Evolutionary conservation across 2,797 vertebrate genomes (phyloP), one percentile per base, ranked within the genome.

Genomic region (Helicolenus hilgendorfi): DNA sequence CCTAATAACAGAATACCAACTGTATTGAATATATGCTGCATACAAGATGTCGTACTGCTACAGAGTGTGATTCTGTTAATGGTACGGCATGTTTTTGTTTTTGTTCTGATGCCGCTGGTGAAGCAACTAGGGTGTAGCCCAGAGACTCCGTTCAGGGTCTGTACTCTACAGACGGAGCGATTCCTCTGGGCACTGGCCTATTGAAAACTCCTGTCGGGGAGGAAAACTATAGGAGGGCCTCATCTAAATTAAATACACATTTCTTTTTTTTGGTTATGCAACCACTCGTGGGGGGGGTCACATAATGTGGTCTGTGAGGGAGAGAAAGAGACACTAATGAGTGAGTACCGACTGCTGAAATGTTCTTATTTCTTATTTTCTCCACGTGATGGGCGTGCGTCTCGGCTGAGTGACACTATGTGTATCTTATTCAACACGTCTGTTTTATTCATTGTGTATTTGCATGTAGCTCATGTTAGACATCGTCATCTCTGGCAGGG

Each of bases 241-340:
- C 6, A 2, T 77, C 83, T 76, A 88, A 92, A 94, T 94, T 77
- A 86, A 94, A 94, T 67, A 77, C 92, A 94, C 80, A 91, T 94
- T 92, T 69, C 73, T 31, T 75, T 68, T 6, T 77, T 58, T 71
- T 45, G 15, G 35, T 89, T 92, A 73, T 86, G 73, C 81, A 92
- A 93, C 70, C 7, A n/a, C 31, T 41, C 0, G 0, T 75, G 74
- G 38, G 79, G 81, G 80, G 70, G 11, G 60, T 85, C 77, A 56
- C 35, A 73, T 60, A 76, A 74, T 38, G 63, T 81, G 26, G 63
- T 89, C 33, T 45, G 8, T 18, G 38, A 69, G 27, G 56, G 73
- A 22, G n/a, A 41, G 55, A 36, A n/a, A 38, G 11, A 35, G 15
- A 69, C 5, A 31, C 65, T 81, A 72, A 77, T 58, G 36, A 83